Evolutionary conservation across 2,888 invertebrate species (phyloP), one percentile per base, ranked within the genome.

Genomic region (Neoitamus cyanurus): DNA sequence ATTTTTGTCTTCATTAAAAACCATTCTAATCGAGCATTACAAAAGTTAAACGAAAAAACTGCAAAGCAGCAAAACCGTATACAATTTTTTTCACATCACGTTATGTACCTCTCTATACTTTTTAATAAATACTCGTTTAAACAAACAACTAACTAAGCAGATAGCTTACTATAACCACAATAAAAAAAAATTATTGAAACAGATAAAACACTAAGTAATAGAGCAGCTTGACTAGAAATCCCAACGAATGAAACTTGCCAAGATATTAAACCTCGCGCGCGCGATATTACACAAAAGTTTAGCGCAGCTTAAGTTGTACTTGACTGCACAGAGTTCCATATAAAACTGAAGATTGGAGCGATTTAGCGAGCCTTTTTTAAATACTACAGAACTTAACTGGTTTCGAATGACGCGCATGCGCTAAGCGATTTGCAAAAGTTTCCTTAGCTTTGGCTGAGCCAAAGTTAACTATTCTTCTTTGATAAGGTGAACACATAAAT

Each of bases 301-400:
- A 30, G 75, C 42, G 30, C 75, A 42, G 42, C 11, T 58, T 15
- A 34, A 48, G 31, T 30, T 36, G 82, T 69, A 69, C 68, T 48
- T 46, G 31, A 48, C 68, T 69, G 82, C 36, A 36, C 13, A 4
- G 28, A 34, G 82, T 82, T 36, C 36, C 34, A 25, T 82, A 69
- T 25, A 37, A 30, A 36, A 82, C 82, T 82, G 82, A 68, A 69
- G 31, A 36, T 36, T 28, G 28, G 25, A 25, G n/a, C 15, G 15
- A 31, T 20, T 82, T 34, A 37, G 36, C 68, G 82, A 68, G 36
- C 37, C 69, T 68, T 69, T 82, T 82, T 69, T 82, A 69, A 82
- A 36, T 58, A 69, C 69, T 58, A 69, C 69, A 82, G 36, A 28
- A 75, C 20, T 68, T 68, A 36, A 68, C 80, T 82, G 82, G 75